phyloP scores from a whole-genome alignment of 2,113 vertebrate species.

The Acinonyx jubatus region DNA sequence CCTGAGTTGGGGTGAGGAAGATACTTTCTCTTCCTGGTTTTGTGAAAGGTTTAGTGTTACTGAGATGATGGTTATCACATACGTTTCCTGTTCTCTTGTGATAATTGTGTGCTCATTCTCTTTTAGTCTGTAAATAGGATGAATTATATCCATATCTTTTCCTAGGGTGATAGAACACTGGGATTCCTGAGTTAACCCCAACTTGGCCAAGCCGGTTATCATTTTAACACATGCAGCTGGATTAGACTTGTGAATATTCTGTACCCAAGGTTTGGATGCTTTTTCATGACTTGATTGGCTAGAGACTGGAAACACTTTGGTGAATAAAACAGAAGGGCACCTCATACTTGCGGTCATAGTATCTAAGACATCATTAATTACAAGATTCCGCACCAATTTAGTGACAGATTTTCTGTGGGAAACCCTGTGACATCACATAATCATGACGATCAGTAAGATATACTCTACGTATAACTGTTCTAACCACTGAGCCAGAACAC shows the following conservation, averaged over 20 bases:
- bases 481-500: not conserved
- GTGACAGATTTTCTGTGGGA: not conserved
- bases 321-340: not conserved
- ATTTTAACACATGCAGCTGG: not conserved
- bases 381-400: not conserved
- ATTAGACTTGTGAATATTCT: not conserved
- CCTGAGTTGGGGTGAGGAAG: not conserved
- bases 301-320: not conserved
- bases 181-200: not conserved
- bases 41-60: not conserved
- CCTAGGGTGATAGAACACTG: not conserved
- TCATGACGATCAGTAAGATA: not conserved
- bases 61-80: not conserved
- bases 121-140: not conserved
- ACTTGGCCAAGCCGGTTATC: not conserved
- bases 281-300: not conserved
- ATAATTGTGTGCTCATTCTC: not conserved
- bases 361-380: not conserved
- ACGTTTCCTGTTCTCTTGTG: not conserved
- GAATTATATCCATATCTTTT: not conserved
- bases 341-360: not conserved
- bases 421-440: fast-evolving
- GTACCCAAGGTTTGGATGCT: not conserved
- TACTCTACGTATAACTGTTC: no score
- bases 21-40: not conserved